Conservation (phyloP, 2,888 invertebrate genomes). For the Stratiomys singularior region DNA sequence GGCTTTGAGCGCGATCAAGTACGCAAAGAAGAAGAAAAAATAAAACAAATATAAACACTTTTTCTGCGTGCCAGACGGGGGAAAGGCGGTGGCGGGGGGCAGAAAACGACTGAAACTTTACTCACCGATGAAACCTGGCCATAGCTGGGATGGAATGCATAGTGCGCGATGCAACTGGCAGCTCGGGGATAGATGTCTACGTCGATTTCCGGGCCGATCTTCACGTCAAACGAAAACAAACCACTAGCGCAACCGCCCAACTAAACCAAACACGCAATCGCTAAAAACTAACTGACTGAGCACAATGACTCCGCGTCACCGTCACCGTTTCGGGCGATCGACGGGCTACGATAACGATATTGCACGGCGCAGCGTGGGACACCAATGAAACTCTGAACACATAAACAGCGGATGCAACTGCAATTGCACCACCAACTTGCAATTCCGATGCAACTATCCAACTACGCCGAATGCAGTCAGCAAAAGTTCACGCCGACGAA, state of each 20-base stretch:
- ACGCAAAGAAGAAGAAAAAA: not conserved
- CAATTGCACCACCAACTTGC: not conserved
- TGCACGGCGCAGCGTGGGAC: not conserved
- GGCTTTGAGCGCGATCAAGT: constrained; percentile 14
- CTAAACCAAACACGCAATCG: not conserved
- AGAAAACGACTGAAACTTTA: constrained; percentile 22
- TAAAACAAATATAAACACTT: constrained; percentile 18
- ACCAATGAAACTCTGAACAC: not conserved
- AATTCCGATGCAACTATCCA: not conserved
- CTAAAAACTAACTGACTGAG: not conserved
- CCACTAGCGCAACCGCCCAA: not conserved
- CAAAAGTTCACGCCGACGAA: constrained; percentile 11
- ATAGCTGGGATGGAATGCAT: not conserved
- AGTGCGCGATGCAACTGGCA: not conserved
- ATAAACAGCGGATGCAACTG: constrained; percentile 23
- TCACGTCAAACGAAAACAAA: not conserved
- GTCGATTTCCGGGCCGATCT: not conserved
- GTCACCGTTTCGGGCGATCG: constrained; percentile 15
- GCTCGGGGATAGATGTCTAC: too few species aligned
- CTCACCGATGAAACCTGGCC: constrained; percentile 43
- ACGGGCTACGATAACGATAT: not conserved
- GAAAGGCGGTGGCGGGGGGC: not conserved
- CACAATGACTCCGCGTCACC: constrained; percentile 10
- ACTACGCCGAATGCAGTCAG: constrained; percentile 12
- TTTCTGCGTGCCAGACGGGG: not conserved